Evolutionary conservation across 2,797 vertebrate genomes (phyloP), one percentile per base, ranked within the genome.

Genomic region (Oceanodroma leucorhoa): DNA sequence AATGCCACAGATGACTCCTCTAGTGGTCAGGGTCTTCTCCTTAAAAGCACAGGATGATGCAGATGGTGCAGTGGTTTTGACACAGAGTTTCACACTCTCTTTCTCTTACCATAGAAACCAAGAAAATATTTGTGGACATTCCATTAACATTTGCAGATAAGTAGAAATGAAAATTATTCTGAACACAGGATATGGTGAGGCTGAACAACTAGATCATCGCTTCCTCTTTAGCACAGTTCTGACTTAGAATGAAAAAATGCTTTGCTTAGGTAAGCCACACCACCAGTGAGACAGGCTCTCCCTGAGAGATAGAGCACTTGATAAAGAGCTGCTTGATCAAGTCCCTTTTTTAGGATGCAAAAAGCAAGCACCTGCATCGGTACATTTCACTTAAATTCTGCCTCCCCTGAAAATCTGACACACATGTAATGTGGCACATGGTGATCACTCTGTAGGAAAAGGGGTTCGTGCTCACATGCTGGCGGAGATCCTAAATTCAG

Each of bases 101-200:
- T 81, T 86, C 82, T 95, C 94, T 97, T 96, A 97, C 97, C 97
- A 97, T 96, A 97, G 97, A 97, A 98, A 98, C 97, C 80, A 97
- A 96, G 83, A 93, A 98, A 98, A 98, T 98, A 98, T 98, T 98
- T 98, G 94, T 77, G 96, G 97, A 95, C 95, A 97, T 97, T 98
- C 97, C 97, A 97, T 97, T 95, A 95, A 97, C 94, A 96, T 96
- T 95, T 93, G 89, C 78, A 98, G 96, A 97, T 96, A 98, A 98
- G 96, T 92, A 97, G 97, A 98, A 98, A 97, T 92, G 95, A 97
- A 97, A 97, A 97, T 97, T 93, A 94, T 97, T 97, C 95, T 96
- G 95, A 96, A 97, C 72, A 97, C 97, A 98, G 97, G 97, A 97
- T 97, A 98, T 91, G 94, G 91, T 95, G 91, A 96, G 70, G 85